Base-by-base conservation (phyloP, 2,797 vertebrate species). In the Tragopan temminckii region DNA sequence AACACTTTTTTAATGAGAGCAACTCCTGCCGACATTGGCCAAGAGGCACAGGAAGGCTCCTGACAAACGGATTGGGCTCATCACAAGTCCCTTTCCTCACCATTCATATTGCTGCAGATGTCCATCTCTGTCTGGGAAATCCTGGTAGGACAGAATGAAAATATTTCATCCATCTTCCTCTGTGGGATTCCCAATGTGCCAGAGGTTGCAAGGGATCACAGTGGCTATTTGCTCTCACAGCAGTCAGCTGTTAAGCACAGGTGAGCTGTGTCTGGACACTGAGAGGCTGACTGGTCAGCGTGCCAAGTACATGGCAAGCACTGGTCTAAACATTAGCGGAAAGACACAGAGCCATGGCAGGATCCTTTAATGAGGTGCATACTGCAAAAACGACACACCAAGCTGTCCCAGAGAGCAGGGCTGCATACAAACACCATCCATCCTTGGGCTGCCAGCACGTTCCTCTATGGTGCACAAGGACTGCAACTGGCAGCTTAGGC, bases 41-140 rank as follows among this genome's bases (percentile, higher is more conserved):
- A 86, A 36, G 79, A 70, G 71, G 58, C 48, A 77, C 0, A 0
- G 21, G 64, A 78, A 64, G 31, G 43, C 53, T 94, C 71, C 29
- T 0, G 0, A 58, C 36, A 77, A 70, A 68, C 0, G 6, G 33
- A 23, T 24, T 2, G 6, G 43, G 68, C 48, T 84, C 80, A 57
- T 48, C 68, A 27, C 46, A 29, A 48, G 18, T 40, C 45, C 64
- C 38, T 21, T 36, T 42, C 13, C 29, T n/a, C 21, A 71, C 19
- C 31, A 52, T 18, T 75, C 62, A 29, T 5, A 11, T 9, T 57
- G 50, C 50, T 79, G 15, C 17, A 81, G 25, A 74, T 27, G 40
- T 4, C 7, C 33, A 27, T 9, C 50, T 58, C 59, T 27, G 33
- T 14, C 67, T 81, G 42, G 46, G 31, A 55, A 48, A 29, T 42